Base-by-base conservation (phyloP, 2,113 vertebrate genomes). In the Falco punctatus region DNA sequence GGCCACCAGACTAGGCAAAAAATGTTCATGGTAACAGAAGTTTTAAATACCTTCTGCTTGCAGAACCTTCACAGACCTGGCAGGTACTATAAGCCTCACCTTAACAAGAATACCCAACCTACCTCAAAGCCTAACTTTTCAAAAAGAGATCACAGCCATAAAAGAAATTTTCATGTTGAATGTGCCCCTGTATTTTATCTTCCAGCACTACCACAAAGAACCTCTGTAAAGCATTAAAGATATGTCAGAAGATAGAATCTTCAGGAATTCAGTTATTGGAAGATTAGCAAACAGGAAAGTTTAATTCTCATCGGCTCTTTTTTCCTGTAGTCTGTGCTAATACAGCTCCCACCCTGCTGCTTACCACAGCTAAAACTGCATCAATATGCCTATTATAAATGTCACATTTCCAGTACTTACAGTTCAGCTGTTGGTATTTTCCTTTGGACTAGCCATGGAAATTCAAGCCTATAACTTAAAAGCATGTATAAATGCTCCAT, bases 341-440 rank as follows among this genome's bases (percentile, higher is more conserved):
- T 78, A 81, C 40, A 64, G 35, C 58, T 92, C 59, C 23, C 48
- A 83, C 78, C 86, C 84, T 92, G 80, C 86, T 82, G 64, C 81
- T 90, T 80, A 86, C 92, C 79, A 82, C 80, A 87, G 69, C 81
- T 75, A 52, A 54, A 81, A 54, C 80, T 96, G 71, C 58, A 82
- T 92, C 93, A 88, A 91, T 90, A 77, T 92, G 59, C 65, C 90
- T 88, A 70, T 89, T 96, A 94, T 92, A 92, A 94, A 82, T 79
- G 84, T 90, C 81, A 67, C 93, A 88, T 98, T 97, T 96, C 93
- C 69, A 95, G 95, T 70, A 82, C 92, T 84, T 96, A 90, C 79
- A 89, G 65, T 78, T 97, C 58, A 57, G 81, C 93, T 90, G 88
- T 78, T 96, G 86, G 90, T 52, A 80, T 92, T 97, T 97, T 90